Percentiles rank a stretch among this genome's conserved stretches.
Evolutionary conservation across 1,140 invertebrate species (phyloP).

Genomic region (Caerostris darwini): DNA sequence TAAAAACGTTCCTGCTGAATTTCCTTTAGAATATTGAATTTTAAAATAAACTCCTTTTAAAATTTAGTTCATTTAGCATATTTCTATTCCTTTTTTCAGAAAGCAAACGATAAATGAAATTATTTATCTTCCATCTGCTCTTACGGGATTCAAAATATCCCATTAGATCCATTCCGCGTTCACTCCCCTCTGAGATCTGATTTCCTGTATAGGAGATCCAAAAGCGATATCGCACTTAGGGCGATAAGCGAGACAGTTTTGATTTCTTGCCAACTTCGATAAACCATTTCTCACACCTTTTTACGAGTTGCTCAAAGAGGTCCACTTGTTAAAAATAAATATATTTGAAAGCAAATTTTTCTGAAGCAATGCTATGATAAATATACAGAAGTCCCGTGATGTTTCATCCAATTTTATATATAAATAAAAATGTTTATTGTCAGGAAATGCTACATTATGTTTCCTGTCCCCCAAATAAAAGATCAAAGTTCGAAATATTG

Average conservation of each 20-base stretch:
- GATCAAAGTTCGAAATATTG: no score
- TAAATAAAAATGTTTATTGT: no score
- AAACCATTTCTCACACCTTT: neutral
- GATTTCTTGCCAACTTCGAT: constrained; percentile 12
- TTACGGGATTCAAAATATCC: neutral
- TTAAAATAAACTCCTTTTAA: neutral
- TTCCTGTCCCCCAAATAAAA: no score
- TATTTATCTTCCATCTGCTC: neutral
- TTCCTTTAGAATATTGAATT: neutral
- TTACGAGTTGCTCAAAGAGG: neutral
- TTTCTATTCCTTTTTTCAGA: neutral
- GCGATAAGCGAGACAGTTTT: constrained; percentile 20
- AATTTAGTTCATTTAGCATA: neutral
- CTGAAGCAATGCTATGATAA: neutral
- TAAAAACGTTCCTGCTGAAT: no score
- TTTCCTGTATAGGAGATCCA: constrained; percentile 10
- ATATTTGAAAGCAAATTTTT: neutral
- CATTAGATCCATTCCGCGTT: neutral
- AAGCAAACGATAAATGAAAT: neutral
- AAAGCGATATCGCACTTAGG: neutral
- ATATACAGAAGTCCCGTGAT: no score
- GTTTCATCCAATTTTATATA: no score
- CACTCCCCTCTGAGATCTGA: neutral
- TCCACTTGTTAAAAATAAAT: neutral
- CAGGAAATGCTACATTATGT: no score